Evolutionary conservation across 2,888 invertebrate genomes (phyloP), one percentile per base, ranked within the genome.

Genomic region (Thymelicus acteon): DNA sequence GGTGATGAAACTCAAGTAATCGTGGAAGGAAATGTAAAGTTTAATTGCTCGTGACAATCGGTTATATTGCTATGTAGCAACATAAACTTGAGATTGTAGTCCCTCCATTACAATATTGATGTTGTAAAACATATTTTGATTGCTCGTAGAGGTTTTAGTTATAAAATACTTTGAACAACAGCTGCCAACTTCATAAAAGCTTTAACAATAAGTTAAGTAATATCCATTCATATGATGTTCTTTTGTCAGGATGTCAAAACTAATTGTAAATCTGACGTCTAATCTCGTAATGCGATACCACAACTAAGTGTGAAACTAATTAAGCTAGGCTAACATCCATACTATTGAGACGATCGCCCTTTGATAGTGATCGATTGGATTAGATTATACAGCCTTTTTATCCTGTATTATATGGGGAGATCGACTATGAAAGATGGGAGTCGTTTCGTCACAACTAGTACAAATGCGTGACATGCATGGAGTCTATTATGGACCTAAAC

Each of bases 381-480:
- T 82, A 84, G 84, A 85, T 83, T 82, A 79, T 77, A 77, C 79
- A 79, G 80, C 80, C 58, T 64, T 61, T 67, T 61, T 67, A 64
- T 64, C 63, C 48, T 40, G 82, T 80, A 82, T 79, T 82, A 82
- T 84, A 82, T 85, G 76, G 77, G 76, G 82, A 82, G 86, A 81
- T 82, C 77, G 77, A 31, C 78, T 82, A 85, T 85, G 85, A 86
- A 85, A 86, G 84, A 88, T 84, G 85, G 81, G 82, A 54, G 80
- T 79, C 78, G 84, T 87, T 85, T 85, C 82, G 82, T 82, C 82
- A 80, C 75, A 82, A 82, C 80, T 86, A 83, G 84, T 85, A 85
- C 80, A 83, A 80, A 83, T 75, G 82, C 90, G 88, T 89, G 91
- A 85, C 83, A 73, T 75, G 88, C 84, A 84, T 88, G 75, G 75